Conservation (phyloP, 2,797 vertebrate genomes). For the Molothrus aeneus region DNA sequence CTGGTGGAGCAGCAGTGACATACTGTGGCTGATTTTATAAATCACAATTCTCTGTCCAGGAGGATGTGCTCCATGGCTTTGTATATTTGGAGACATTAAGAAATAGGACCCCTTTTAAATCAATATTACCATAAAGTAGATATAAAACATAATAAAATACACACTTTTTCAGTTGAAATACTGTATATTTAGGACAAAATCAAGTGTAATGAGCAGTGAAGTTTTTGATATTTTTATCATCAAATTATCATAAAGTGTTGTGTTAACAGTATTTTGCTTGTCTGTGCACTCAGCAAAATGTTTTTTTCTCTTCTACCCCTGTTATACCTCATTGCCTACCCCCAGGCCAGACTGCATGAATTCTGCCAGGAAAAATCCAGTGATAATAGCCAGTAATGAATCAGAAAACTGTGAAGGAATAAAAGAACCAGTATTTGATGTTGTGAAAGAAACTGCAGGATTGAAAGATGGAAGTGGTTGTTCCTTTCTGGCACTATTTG, state of each 20-base stretch:
- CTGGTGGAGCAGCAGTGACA: constrained; percentile 68
- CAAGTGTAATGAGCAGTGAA: not conserved
- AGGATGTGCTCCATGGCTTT: not conserved
- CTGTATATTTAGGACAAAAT: not conserved
- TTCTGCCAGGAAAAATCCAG: constrained; percentile 23
- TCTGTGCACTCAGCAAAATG: not conserved
- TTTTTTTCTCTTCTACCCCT: not conserved
- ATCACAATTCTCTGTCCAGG: constrained; percentile 3
- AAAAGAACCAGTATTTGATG: constrained; percentile 30
- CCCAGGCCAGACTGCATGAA: constrained; percentile 43
- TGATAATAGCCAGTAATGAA: not conserved
- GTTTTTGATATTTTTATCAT: not conserved
- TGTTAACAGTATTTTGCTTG: not conserved
- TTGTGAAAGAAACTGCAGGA: constrained; percentile 14
- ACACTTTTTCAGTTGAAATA: not conserved
- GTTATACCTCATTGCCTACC: not conserved
- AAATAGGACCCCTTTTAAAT: not conserved
- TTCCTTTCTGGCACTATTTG: constrained; percentile 45
- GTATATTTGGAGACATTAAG: not conserved
- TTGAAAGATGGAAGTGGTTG: not conserved
- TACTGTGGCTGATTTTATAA: constrained; percentile 55
- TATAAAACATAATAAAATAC: not conserved
- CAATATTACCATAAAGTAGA: not conserved
- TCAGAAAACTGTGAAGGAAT: constrained; percentile 4
- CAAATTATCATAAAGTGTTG: not conserved